These are phyloP conservation scores for Myopa tessellatipennis DNA, from an alignment of 2,888 invertebrate genomes.

Conservation along the genomic window DNA sequence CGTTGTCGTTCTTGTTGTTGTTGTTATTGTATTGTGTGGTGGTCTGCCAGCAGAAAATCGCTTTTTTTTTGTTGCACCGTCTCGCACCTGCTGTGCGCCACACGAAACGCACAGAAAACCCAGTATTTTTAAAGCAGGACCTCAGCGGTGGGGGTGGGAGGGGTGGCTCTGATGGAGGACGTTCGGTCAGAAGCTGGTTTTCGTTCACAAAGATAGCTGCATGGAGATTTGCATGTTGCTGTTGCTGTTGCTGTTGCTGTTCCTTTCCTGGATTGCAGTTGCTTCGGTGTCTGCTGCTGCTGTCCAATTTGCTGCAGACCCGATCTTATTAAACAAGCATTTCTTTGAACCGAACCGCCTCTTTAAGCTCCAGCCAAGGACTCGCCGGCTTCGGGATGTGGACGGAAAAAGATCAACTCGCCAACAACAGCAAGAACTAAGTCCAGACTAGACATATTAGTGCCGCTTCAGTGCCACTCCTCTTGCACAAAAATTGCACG, in stretches of 20 bases:
- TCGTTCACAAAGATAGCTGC: too few relatives aligned
- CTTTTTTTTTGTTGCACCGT: too few relatives aligned
- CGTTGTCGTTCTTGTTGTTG: too few relatives aligned
- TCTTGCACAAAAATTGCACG: conserved; percentile 11
- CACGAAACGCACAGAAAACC: too few relatives aligned
- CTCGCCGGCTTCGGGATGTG: not conserved
- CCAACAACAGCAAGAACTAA: conserved; percentile 2
- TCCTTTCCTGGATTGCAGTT: not conserved
- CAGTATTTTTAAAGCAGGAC: too few relatives aligned
- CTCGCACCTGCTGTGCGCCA: too few relatives aligned
- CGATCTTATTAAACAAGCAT: conserved; percentile 7
- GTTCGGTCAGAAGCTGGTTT: too few relatives aligned
- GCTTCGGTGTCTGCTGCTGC: not conserved
- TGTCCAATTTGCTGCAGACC: not conserved
- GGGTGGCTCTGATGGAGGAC: too few relatives aligned
- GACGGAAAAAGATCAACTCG: not conserved
- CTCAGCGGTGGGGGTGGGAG: too few relatives aligned
- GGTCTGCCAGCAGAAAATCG: too few relatives aligned
- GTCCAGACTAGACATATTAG: conserved; percentile 35
- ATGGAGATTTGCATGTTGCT: too few relatives aligned
- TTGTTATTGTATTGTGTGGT: too few relatives aligned
- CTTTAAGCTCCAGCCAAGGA: not conserved
- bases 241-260: not conserved
- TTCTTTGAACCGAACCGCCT: conserved; percentile 2
- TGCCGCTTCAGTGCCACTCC: conserved; percentile 18